Percentiles rank a stretch among this genome's conserved stretches.
phyloP scores from a whole-genome alignment of 2,888 invertebrate genomes.

The Corythucha ciliata region DNA sequence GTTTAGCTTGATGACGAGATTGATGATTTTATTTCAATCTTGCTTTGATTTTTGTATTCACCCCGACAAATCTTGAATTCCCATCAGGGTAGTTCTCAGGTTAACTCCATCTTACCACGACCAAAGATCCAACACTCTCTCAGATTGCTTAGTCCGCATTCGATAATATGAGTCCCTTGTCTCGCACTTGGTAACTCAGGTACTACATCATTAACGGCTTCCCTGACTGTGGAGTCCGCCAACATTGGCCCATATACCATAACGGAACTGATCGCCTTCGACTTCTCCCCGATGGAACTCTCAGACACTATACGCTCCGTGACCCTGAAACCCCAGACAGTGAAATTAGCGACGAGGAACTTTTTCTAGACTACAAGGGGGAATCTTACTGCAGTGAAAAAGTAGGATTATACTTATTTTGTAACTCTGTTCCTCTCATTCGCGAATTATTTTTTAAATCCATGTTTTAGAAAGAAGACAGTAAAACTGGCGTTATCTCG shows the following conservation, averaged over 20 bases:
- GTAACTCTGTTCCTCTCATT: not conserved
- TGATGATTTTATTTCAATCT: no score
- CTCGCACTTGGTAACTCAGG: no score
- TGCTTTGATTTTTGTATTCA: no score
- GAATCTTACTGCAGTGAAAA: constrained; percentile 76
- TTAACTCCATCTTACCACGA: no score
- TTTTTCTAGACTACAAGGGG: constrained; percentile 54
- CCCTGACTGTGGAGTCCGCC: constrained; percentile 61
- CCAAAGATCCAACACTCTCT: no score
- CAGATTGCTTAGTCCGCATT: no score
- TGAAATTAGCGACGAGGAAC: constrained; percentile 35
- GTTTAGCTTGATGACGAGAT: no score
- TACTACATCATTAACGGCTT: constrained; percentile 50
- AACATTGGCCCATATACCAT: constrained; percentile 59
- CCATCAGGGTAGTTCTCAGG: no score
- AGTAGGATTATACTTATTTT: constrained; percentile 42
- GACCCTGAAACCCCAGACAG: constrained; percentile 45
- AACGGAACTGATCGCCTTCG: constrained; percentile 53
- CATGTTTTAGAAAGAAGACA: constrained; percentile 24
- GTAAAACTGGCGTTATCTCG: constrained; percentile 14
- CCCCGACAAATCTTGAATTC: no score
- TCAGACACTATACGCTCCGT: constrained; percentile 61
- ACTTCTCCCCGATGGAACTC: constrained; percentile 57
- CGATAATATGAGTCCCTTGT: no score
- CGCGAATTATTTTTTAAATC: not conserved